Evolutionary conservation across 2,113 vertebrate genomes (phyloP).

Genomic region (Micronisus gabar): DNA sequence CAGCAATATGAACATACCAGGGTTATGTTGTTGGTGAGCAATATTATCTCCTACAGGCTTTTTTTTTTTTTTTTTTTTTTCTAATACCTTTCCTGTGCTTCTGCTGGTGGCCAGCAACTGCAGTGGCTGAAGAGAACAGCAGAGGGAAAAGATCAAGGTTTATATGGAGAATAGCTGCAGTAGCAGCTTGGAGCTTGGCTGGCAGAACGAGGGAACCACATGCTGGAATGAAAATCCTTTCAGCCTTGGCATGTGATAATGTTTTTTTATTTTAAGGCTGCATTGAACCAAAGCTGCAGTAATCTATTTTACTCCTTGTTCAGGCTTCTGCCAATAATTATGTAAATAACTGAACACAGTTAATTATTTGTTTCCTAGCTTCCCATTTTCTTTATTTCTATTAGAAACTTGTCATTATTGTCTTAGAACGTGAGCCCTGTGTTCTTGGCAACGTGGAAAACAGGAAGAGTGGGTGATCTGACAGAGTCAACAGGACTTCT

Average conservation of each 20-base stretch:
- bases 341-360: conserved; percentile 15
- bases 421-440: not conserved
- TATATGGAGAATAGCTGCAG: not conserved
- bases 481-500: not conserved
- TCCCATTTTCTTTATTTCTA: not conserved
- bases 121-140: not conserved
- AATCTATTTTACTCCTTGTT: conserved; percentile 13
- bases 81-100: not conserved
- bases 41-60: not conserved
- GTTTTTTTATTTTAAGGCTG: conserved; percentile 1
- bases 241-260: conserved; percentile 46
- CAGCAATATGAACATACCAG: not conserved
- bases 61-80: fast-evolving
- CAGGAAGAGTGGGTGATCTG: not conserved
- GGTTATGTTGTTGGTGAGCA: not conserved
- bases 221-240: conserved; percentile 51
- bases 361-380: conserved; percentile 32
- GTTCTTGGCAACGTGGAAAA: not conserved
- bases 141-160: not conserved
- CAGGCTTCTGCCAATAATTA: conserved; percentile 27
- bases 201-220: not conserved
- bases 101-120: not conserved
- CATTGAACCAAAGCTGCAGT: conserved; percentile 22
- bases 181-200: conserved; percentile 21
- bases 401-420: not conserved